Base-by-base conservation (phyloP, 2,113 vertebrate genomes). In the Pomatorhinus ruficollis region DNA sequence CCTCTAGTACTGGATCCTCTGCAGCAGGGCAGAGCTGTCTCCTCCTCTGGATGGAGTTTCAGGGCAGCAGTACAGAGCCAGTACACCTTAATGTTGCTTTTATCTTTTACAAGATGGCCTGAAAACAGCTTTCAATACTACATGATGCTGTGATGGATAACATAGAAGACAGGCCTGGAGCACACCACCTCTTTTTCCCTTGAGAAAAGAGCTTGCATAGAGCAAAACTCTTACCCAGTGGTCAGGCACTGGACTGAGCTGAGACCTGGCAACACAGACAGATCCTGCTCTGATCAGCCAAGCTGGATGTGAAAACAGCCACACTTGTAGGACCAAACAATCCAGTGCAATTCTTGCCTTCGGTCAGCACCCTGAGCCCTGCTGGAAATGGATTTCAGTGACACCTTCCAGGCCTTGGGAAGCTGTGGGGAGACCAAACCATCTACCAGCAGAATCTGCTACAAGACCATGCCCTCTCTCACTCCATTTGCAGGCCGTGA, bases 281-380 rank as follows among this genome's bases (percentile, higher is more conserved):
- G 27, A 54, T 15, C 16, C 31, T 75, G 39, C 24, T 63, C 60
- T 35, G 1, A 30, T 63, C 50, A 69, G 54, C 16, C 88, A 50
- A 1, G 1, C 10, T 19, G 25, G 27, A 42, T 3, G 1, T 35
- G 13, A 10, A 68, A 63, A 64, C 4, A 44, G 52, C 2, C 0
- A 40, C 1, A 0, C 11, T 3, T 4, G 6, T 7, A 71, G 47
- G 39, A 77, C 27, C 42, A 63, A 35, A 23, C 1, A 1, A 83
- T 33, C 19, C 72, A 37, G 4, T 13, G 33, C 14, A 82, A 57
- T 22, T 50, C 50, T 52, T 45, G 50, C 50, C 40, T 63, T 11
- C 23, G 52, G 27, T 16, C 6, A 4, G 39, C 30, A 79, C 6
- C 4, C 37, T 2, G 2, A 77, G 7, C 3, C 52, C 27, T 1